Evolutionary conservation across 2,888 invertebrate genomes (phyloP), one percentile per base, ranked within the genome.

Genomic region (Tenthredo amoena): DNA sequence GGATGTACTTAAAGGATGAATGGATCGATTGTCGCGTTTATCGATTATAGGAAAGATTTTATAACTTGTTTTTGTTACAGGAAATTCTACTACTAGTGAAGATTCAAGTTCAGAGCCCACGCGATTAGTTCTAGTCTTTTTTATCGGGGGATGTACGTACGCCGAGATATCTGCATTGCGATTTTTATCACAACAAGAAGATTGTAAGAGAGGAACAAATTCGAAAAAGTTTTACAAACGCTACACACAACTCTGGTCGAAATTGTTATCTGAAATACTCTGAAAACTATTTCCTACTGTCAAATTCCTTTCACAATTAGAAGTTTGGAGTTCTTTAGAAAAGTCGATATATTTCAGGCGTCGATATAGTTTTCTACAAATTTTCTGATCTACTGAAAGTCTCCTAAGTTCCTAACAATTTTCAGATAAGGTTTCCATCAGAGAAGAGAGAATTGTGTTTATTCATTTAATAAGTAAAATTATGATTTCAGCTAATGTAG

Each of bases 101-200:
- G 93, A 93, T 84, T 94, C 94, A 10, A 90, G 88, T 87, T 90
- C 93, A 82, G 91, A 97, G 88, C 95, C 95, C 62, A 95, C 96
- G 0, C 95, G 95, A 88, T 96, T 98, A 2, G 96, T 99, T 10
- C 94, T 99, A 0, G 98, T 99, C 0, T 98, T 99, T 93, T 99
- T 99, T 92, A 96, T 99, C 21, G 99, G 99, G 5, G 99, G 99
- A 0, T 98, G 99, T 92, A 99, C 99, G 0, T 98, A 97, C 94
- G 98, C 99, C 1, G 99, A 99, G 94, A 96, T 97, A 90, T 97
- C 97, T 0, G 97, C 97, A 0, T 91, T 97, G 12, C 94, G 97
- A 86, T 96, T 96, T 89, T 94, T 97, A 31, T 96, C 97, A 15
- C 96, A 96, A 88, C 96, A 96, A 91, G 97, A 97, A 91, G 97